These are phyloP conservation scores for Chionoecetes opilio DNA, from an alignment of 1,140 invertebrate species.

Conservation along the genomic window DNA sequence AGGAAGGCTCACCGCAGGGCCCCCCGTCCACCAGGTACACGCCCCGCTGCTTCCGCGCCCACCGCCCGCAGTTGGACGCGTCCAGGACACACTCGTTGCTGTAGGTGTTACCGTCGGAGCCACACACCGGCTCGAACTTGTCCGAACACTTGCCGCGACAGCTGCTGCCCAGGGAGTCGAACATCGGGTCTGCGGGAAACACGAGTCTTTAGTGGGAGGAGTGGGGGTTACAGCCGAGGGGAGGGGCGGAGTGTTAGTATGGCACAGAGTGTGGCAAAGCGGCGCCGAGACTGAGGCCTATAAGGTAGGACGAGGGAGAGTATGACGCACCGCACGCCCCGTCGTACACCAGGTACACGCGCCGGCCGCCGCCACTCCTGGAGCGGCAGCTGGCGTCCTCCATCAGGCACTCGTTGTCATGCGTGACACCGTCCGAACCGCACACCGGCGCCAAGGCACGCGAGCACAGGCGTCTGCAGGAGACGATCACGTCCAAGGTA, in stretches of 20 bases:
- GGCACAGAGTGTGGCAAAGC: neutral
- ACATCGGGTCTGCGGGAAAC: neutral
- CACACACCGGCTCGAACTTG: constrained; percentile 67
- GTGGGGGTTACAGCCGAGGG: neutral
- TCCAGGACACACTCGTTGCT: constrained; percentile 63
- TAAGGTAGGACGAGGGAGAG: neutral
- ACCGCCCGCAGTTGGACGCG: neutral
- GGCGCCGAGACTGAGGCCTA: neutral
- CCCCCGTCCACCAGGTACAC: neutral
- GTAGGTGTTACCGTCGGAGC: constrained; percentile 75
- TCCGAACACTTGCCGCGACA: neutral
- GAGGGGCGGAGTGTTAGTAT: neutral
- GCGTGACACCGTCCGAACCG: constrained; percentile 40
- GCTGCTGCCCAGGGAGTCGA: neutral
- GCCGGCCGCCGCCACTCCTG: neutral
- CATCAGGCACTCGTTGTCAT: constrained; percentile 48
- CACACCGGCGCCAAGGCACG: neutral
- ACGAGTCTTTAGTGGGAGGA: too few relatives aligned
- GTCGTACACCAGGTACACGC: neutral
- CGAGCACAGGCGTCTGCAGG: neutral
- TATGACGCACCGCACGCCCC: neutral
- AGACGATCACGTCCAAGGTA: neutral
- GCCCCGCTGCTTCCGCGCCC: neutral
- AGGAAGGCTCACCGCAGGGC: constrained; percentile 45
- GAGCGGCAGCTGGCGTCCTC: constrained; percentile 43